A percentile compares a stretch with the other conserved stretches of the same genome.
phyloP scores from a whole-genome alignment of 2,888 invertebrate genomes.

The Hirudinaria manillensis region DNA sequence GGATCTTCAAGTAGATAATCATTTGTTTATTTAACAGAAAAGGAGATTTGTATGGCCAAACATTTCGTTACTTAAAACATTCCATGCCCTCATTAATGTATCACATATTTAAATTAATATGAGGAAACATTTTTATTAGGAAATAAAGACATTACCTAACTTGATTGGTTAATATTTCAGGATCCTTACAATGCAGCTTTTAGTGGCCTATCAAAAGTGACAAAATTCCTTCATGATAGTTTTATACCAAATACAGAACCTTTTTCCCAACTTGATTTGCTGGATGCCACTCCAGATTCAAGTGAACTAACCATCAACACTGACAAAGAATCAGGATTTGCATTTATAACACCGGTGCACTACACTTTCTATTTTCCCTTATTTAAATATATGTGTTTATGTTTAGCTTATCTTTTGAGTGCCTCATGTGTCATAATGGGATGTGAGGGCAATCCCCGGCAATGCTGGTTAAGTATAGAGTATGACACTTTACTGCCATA shows the following conservation, averaged over 20 bases:
- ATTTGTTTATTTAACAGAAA: too few species aligned
- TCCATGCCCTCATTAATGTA: too few species aligned
- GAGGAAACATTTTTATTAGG: too few species aligned
- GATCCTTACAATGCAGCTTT: constrained; percentile 77
- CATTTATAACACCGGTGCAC: constrained; percentile 52
- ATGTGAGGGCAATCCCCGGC: too few species aligned
- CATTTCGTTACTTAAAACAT: too few species aligned
- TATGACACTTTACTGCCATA: too few species aligned
- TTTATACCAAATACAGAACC: constrained; percentile 45
- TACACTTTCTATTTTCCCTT: not conserved
- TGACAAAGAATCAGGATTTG: constrained; percentile 54
- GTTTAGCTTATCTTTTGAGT: not conserved
- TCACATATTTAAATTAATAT: too few species aligned
- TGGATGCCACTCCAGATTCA: constrained; percentile 33
- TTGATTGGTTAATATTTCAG: constrained; percentile 41
- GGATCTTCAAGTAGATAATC: too few species aligned
- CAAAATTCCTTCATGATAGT: constrained; percentile 66
- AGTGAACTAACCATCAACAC: constrained; percentile 51
- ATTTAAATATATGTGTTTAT: not conserved
- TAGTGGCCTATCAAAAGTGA: constrained; percentile 79
- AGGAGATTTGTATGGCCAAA: too few species aligned
- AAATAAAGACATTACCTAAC: too few species aligned
- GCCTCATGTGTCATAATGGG: too few species aligned
- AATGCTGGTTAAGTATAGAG: too few species aligned
- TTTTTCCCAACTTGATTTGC: constrained; percentile 40